Percentiles rank a stretch among this genome's conserved stretches.
These are phyloP conservation scores for Albula goreensis DNA, from an alignment of 2,113 vertebrate species.

Conservation along the genomic window DNA sequence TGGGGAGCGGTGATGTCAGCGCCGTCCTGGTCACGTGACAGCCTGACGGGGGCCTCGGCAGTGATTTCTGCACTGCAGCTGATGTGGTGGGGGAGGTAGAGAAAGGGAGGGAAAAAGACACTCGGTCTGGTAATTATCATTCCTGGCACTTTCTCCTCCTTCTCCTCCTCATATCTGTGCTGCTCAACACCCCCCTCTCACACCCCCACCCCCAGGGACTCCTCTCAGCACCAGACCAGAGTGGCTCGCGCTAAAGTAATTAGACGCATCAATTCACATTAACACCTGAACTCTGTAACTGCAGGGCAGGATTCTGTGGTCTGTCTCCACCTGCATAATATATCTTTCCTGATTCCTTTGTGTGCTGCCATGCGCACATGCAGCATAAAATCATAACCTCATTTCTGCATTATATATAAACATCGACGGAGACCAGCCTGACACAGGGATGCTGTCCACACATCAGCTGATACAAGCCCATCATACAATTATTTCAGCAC, in stretches of 20 bases:
- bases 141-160: slow-evolving; percentile 43
- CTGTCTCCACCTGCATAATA: slow-evolving; percentile 27
- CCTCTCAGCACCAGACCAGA: slow-evolving; percentile 11
- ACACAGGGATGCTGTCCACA: background rate
- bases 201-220: slow-evolving; percentile 36
- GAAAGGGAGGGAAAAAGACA: background rate
- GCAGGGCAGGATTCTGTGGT: slow-evolving; percentile 10
- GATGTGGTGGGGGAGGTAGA: slow-evolving; percentile 36
- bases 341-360: slow-evolving; percentile 27
- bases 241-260: slow-evolving; percentile 47
- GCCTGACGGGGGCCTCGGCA: slow-evolving; percentile 67
- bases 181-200: slow-evolving; percentile 9
- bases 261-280: slow-evolving; percentile 55
- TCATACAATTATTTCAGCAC: too few relatives aligned
- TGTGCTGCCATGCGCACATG: background rate
- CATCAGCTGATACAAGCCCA: too few relatives aligned
- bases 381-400: background rate
- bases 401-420: background rate
- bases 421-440: background rate
- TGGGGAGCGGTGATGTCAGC: slow-evolving; percentile 67
- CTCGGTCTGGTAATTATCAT: slow-evolving; percentile 50
- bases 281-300: slow-evolving; percentile 61
- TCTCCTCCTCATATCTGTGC: slow-evolving; percentile 24
- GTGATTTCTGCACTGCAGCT: slow-evolving; percentile 85
- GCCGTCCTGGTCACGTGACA: slow-evolving; percentile 72